These are phyloP conservation scores for Etheostoma perlongum DNA, from an alignment of 2,797 vertebrate species.

Conservation along the genomic window DNA sequence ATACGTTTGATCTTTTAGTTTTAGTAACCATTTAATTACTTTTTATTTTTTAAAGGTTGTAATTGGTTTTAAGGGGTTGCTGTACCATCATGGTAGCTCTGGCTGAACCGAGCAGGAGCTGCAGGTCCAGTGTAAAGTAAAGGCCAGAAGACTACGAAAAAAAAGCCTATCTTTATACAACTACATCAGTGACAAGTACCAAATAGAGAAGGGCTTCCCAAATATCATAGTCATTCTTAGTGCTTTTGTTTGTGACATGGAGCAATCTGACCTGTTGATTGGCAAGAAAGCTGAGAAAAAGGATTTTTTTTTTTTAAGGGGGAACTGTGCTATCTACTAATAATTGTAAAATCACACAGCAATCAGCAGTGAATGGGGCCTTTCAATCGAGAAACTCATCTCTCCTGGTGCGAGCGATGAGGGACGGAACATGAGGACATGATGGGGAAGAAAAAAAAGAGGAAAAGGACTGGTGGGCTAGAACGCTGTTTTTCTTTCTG, in stretches of 20 bases:
- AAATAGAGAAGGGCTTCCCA: constrained; percentile 18
- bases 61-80: not conserved
- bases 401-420: constrained; percentile 21
- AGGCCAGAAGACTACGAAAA: not conserved
- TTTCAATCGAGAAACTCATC: constrained; percentile 47
- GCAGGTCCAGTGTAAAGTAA: constrained; percentile 12
- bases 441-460: not conserved
- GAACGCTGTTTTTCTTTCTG: constrained; percentile 69
- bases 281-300: constrained; percentile 61
- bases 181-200: constrained; percentile 4
- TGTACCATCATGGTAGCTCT: not conserved
- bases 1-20: not conserved
- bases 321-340: constrained; percentile 62
- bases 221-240: constrained; percentile 40
- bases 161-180: constrained; percentile 15
- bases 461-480: constrained; percentile 27
- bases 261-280: constrained; percentile 67
- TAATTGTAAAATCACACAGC: constrained; percentile 79
- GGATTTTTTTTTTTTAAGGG: constrained; percentile 67
- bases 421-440: not conserved
- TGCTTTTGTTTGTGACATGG: constrained; percentile 45
- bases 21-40: not conserved
- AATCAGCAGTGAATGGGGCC: constrained; percentile 61
- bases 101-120: not conserved
- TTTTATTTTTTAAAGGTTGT: not conserved